Evolutionary conservation across 2,888 invertebrate genomes (phyloP).

Genomic region (Schizaphis graminum): DNA sequence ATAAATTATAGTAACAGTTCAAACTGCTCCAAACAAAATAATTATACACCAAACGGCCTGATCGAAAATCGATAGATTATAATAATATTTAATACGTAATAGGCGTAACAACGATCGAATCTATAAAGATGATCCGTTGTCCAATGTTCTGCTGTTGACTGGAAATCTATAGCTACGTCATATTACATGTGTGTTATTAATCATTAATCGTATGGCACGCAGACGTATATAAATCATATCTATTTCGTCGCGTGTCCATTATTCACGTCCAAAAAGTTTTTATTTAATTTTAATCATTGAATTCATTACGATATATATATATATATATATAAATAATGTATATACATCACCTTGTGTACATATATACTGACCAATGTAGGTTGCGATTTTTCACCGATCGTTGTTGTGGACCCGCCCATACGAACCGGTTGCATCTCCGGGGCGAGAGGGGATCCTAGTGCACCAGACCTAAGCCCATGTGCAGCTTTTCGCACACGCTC

Average conservation of each 20-base stretch:
- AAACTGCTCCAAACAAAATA: not conserved
- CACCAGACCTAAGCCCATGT: slow-evolving; percentile 24
- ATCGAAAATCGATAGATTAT: not conserved
- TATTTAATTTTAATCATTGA: not conserved
- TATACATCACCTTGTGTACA: not conserved
- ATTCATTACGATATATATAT: not conserved
- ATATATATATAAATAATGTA: not conserved
- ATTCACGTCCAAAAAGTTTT: not conserved
- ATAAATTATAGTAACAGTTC: not conserved
- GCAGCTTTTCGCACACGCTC: slow-evolving; percentile 46
- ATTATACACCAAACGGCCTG: not conserved
- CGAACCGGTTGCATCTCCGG: slow-evolving; percentile 34
- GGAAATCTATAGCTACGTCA: not conserved
- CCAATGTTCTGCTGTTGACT: not conserved
- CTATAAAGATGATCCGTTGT: not conserved
- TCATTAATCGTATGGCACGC: not conserved
- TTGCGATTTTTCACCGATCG: slow-evolving; percentile 55
- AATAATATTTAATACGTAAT: not conserved
- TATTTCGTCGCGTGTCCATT: not conserved
- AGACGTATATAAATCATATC: not conserved
- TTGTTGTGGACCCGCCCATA: slow-evolving; percentile 40
- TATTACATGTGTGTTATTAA: not conserved
- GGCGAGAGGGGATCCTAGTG: not conserved
- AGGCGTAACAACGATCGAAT: not conserved
- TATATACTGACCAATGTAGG: slow-evolving; percentile 45